Evolutionary conservation across 2,797 vertebrate genomes (phyloP).

Genomic region (Micropoecilia bifurca): DNA sequence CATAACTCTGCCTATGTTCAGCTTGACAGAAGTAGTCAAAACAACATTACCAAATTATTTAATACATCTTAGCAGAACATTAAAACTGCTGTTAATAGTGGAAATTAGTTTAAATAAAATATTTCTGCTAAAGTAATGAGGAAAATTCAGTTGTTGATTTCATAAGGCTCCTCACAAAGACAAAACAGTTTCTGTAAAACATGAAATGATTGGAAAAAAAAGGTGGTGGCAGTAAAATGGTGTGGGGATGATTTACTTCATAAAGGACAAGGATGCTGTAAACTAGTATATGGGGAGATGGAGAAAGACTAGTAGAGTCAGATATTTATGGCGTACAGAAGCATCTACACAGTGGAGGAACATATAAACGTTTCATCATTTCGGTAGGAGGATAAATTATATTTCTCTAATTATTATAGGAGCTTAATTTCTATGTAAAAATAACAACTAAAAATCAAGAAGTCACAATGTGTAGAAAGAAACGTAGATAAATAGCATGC

Average conservation of each 20-base stretch:
- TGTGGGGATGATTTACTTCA: no score
- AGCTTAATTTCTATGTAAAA: not conserved
- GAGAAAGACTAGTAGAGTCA: no score
- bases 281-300: no score
- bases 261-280: no score
- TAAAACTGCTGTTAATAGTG: not conserved
- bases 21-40: not conserved
- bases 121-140: not conserved
- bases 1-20: not conserved
- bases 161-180: not conserved
- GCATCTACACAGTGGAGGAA: no score
- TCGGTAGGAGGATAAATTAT: not conserved
- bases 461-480: not conserved
- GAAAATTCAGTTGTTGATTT: not conserved
- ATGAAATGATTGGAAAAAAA: no score
- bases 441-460: not conserved
- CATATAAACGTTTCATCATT: no score
- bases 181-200: not conserved
- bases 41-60: not conserved
- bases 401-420: not conserved
- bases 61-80: not conserved
- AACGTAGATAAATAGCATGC: not conserved
- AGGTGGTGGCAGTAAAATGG: no score
- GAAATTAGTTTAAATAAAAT: not conserved
- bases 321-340: no score